phyloP scores from a whole-genome alignment of 1,140 invertebrate species.

The Drosophila pectinifera region DNA sequence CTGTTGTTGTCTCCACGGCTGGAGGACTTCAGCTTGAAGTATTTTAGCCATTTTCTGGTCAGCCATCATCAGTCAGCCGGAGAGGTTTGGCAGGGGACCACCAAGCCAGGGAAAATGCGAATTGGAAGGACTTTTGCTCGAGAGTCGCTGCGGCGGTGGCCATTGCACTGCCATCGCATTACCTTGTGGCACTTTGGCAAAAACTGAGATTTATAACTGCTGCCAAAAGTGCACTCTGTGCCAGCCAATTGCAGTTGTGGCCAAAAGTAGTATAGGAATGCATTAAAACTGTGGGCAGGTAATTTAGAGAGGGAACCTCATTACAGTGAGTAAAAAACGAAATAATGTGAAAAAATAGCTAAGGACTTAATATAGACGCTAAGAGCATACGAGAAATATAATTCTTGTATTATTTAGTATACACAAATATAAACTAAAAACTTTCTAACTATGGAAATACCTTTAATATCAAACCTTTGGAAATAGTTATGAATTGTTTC shows the following conservation, averaged over 20 bases:
- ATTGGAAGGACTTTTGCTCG: slow-evolving; percentile 17
- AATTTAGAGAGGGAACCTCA: neutral
- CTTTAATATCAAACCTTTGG: too few relatives aligned
- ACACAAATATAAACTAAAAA: neutral
- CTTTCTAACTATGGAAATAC: too few relatives aligned
- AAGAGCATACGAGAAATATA: neutral
- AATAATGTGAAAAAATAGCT: neutral
- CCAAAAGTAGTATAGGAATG: neutral
- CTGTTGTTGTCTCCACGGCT: slow-evolving; percentile 20
- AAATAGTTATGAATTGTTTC: fast-evolving
- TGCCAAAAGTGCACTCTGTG: neutral
- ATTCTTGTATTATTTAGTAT: neutral
- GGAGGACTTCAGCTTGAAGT: slow-evolving; percentile 72
- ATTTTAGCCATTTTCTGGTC: slow-evolving; percentile 77
- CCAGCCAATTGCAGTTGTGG: neutral
- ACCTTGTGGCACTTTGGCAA: slow-evolving; percentile 26
- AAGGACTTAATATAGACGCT: neutral
- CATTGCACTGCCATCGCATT: slow-evolving; percentile 31
- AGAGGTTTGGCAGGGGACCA: slow-evolving; percentile 3
- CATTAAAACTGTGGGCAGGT: neutral
- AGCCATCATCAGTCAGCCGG: slow-evolving; percentile 57
- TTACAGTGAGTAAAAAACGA: neutral
- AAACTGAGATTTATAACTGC: slow-evolving; percentile 16
- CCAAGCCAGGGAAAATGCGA: neutral
- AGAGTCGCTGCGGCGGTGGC: slow-evolving; percentile 23